Base-by-base conservation (phyloP, 2,113 vertebrate genomes). In the Cyanistes caeruleus region DNA sequence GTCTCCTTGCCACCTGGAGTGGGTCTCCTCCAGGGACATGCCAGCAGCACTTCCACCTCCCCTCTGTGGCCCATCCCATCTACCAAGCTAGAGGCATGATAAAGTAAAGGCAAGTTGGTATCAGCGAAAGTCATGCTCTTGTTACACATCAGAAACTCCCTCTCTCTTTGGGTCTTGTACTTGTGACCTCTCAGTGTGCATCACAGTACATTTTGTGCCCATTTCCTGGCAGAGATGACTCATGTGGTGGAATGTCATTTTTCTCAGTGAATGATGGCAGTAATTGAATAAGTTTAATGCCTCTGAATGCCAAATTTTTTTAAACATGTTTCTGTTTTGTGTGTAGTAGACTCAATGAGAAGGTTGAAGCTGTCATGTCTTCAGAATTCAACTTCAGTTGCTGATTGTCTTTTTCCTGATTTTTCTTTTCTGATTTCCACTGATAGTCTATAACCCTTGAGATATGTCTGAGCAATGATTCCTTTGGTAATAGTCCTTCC, bases 231-330 rank as follows among this genome's bases (percentile, higher is more conserved):
- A 89, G 78, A 87, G n/a, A 72, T 95, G 94, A 97, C 76, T 96
- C 95, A 89, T 81, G 62, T 89, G 75, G 82, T 77, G 55, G 80
- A 94, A 83, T 18, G 76, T 95, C 88, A 95, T 78, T 4, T 94
- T 94, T 92, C 68, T 68, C 90, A 92, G 89, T 73, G 93, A 92
- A 76, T 49, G 74, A 94, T 37, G 88, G 85, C 56, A 92, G 84
- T 75, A 79, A 65, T 53, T 79, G 86, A 95, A 95, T 93, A 95
- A 96, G 95, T 95, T 91, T 68, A 93, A 53, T 84, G 63, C 63
- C 73, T 93, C 70, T 84, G 53, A 94, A 88, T 84, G 87, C 91
- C 68, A 95, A 44, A 16, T 83, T 80, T 94, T 79, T 91, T 82
- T 52, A 72, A 92, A 93, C 52, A 70, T 14, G 3, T 88, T 97